Base-by-base conservation (phyloP, 1,140 invertebrate genomes). In the Philaenus spumarius region DNA sequence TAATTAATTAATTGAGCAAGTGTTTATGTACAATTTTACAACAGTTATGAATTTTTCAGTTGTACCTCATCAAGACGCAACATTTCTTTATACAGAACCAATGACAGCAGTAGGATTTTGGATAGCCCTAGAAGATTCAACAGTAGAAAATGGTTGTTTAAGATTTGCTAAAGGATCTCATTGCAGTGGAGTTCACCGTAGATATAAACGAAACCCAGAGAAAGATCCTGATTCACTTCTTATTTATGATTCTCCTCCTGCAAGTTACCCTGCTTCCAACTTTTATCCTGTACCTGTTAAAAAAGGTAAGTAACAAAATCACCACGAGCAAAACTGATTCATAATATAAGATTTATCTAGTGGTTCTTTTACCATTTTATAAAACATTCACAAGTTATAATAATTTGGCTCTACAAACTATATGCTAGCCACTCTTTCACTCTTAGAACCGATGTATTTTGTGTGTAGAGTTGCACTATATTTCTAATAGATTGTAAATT, bases 91-190 rank as follows among this genome's bases (percentile, higher is more conserved):
- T 63, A 92, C 90, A 0, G 87, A 85, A 55, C 72, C 80, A 24
- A 81, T 81, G 14, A 68, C 67, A 66, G 77, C 87, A 0, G 72
- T 93, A 12, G 95, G 95, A 1, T 87, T 97, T 67, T 98, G 96
- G 96, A 87, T 98, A 45, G 90, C 96, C 2, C 72, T 98, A 1
- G 93, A 98, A 66, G 92, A 97, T 67, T 89, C 93, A 2, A 95
- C 86, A 0, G 50, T 83, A 9, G 86, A 97, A 68, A 98, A 99
- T 71, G 95, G 96, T 6, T 98, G 96, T 69, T 77, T 99, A 4
- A 93, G 88, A 83, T 92, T 97, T 69, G 83, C 89, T 1, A 86
- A 86, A 40, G 92, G 92, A 1, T 97, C 95, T 0, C 95, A 98
- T 69, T 87, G 86, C 71, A 83, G 84, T 64, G 86, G 83, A 1